phyloP scores from a whole-genome alignment of 2,797 vertebrate genomes.

The Rhabdomys pumilio region DNA sequence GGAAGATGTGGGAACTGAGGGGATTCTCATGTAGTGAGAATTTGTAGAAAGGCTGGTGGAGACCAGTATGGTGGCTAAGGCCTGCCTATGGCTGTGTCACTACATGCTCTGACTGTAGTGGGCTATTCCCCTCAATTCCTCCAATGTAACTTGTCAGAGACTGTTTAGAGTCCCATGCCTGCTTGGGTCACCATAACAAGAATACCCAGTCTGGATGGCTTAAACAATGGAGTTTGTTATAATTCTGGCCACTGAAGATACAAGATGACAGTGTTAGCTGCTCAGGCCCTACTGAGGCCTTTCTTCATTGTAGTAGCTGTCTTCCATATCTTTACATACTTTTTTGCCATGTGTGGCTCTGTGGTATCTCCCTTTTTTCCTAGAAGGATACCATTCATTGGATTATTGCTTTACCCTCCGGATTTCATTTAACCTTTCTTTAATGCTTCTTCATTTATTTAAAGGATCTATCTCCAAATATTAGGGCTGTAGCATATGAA shows the following conservation, averaged over 20 bases:
- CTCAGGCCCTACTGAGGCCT: not conserved
- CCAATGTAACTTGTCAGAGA: not conserved
- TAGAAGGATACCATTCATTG: not conserved
- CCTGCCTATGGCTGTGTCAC: not conserved
- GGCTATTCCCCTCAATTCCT: not conserved
- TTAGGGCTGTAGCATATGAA: constrained; percentile 22
- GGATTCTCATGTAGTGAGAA: not conserved
- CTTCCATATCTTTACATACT: not conserved
- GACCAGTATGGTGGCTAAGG: not conserved
- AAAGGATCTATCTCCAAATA: not conserved
- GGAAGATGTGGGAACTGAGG: not conserved
- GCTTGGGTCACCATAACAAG: not conserved
- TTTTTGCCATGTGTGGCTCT: not conserved
- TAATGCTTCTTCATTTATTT: constrained; percentile 27
- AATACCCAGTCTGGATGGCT: not conserved
- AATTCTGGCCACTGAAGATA: not conserved
- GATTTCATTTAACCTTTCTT: constrained; percentile 37
- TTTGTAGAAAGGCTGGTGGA: not conserved
- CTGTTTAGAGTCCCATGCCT: not conserved
- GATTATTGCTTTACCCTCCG: not conserved
- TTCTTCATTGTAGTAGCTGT: not conserved
- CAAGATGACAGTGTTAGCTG: not conserved
- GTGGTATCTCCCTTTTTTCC: not conserved
- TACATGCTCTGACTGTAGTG: not conserved
- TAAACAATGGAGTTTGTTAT: not conserved